Percentiles rank a stretch among this genome's conserved stretches.
phyloP scores from a whole-genome alignment of 2,113 vertebrate species.

The Hydropotes inermis region DNA sequence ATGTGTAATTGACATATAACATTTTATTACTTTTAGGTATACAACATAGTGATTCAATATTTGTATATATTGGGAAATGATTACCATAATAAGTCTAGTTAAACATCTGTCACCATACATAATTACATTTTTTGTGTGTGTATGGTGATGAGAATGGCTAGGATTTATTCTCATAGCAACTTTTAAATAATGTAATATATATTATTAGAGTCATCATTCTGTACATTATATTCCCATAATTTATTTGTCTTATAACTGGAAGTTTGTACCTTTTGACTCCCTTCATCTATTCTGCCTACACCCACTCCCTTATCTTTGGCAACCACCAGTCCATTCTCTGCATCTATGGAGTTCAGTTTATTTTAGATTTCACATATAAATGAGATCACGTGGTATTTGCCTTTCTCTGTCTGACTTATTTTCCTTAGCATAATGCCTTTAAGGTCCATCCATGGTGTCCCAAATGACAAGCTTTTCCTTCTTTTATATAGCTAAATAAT shows the following conservation, averaged over 20 bases:
- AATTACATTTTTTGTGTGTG: neutral
- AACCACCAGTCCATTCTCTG: neutral
- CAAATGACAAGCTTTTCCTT: neutral
- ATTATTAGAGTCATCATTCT: neutral
- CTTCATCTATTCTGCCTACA: neutral
- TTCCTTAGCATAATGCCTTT: neutral
- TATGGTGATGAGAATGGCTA: neutral
- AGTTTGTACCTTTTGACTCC: neutral
- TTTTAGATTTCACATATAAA: neutral
- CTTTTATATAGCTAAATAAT: neutral
- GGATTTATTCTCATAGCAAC: neutral
- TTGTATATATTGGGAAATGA: neutral
- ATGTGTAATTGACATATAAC: neutral
- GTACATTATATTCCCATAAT: neutral
- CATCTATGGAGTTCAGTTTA: neutral
- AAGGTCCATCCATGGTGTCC: neutral
- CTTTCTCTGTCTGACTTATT: neutral
- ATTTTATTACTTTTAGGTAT: neutral
- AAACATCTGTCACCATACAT: neutral
- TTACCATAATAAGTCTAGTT: neutral
- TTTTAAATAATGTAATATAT: neutral
- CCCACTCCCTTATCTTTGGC: neutral
- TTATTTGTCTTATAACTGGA: neutral
- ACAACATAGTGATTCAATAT: neutral
- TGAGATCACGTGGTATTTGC: neutral